Evolutionary conservation across 1,140 invertebrate species (phyloP), one percentile per base, ranked within the genome.

Genomic region (Arion vulgaris): DNA sequence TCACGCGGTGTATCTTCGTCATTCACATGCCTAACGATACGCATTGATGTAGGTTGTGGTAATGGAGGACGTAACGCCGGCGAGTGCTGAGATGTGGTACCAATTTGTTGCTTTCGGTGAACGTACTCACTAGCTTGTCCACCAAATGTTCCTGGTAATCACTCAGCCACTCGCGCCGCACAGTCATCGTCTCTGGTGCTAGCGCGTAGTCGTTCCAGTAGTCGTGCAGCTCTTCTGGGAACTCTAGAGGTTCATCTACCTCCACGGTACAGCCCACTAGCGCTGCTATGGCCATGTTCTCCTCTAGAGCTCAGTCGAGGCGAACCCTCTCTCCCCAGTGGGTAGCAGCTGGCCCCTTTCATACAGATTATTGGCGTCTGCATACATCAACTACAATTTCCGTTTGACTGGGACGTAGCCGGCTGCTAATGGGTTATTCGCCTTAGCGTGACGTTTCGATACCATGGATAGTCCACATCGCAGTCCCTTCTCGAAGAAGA

Each of bases 51-150:
- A 87, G 73, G 32, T 82, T 86, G 15, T 72, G 28, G 53, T 87
- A 88, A 49, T 87, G 83, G 28, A 85, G 32, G 17, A 85, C 86
- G 77, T 87, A 88, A 5, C 71, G 39, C 62, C 83, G 19, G 66
- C 85, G 85, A 49, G 82, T 72, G 51, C 68, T n/a, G 7, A 87
- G 81, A 32, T 83, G 85, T 13, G 84, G 81, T 0, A 88, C 78
- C 38, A 86, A 36, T 51, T 87, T 87, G 23, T 80, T 69, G 49
- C 80, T 69, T 73, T 83, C 74, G 0, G 68, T 74, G 28, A 32
- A n/a, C 26, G 5, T 62, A n/a, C 39, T 41, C 26, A 53, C 49
- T 7, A 82, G 7, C 28, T 72, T 45, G 13, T 69, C 51, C 26
- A 78, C 23, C n/a, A 84, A 38, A 26, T 41, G 38, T 0, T 69